Percentiles rank a stretch among this genome's conserved stretches.
phyloP scores from a whole-genome alignment of 1,140 invertebrate species.

The Drosophila obscura region DNA sequence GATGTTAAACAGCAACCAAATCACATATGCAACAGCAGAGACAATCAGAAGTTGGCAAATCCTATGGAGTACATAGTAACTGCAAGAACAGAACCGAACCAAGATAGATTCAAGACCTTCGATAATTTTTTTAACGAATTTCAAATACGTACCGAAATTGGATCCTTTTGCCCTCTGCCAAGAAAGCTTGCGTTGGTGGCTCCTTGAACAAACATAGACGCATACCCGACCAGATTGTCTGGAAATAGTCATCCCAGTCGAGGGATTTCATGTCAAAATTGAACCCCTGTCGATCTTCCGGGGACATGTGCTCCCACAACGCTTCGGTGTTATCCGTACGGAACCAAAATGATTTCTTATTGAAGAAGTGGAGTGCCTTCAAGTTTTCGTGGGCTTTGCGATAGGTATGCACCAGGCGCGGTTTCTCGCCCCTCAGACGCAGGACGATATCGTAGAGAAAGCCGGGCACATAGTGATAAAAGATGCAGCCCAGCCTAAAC shows the following conservation, averaged over 20 bases:
- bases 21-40: no score
- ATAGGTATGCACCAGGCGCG: constrained; percentile 87
- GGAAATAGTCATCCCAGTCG: constrained; percentile 83
- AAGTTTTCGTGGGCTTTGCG: constrained; percentile 88
- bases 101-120: neutral
- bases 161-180: constrained; percentile 78
- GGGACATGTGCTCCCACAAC: constrained; percentile 84
- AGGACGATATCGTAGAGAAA: constrained; percentile 85
- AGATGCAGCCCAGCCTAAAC: constrained; percentile 82
- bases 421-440: constrained; percentile 79
- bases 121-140: neutral
- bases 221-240: no score
- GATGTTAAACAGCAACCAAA: no score
- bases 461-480: constrained; percentile 87
- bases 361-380: constrained; percentile 88
- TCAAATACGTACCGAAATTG: neutral
- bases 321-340: constrained; percentile 86
- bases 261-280: no score
- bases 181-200: no score
- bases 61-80: neutral
- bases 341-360: constrained; percentile 87
- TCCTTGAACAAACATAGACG: no score
- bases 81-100: neutral
- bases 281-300: no score
- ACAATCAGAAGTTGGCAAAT: neutral